Percentiles rank a stretch among this genome's conserved stretches.
Conservation (phyloP, 2,888 invertebrate genomes). For the Leptinotarsa haldemani region DNA sequence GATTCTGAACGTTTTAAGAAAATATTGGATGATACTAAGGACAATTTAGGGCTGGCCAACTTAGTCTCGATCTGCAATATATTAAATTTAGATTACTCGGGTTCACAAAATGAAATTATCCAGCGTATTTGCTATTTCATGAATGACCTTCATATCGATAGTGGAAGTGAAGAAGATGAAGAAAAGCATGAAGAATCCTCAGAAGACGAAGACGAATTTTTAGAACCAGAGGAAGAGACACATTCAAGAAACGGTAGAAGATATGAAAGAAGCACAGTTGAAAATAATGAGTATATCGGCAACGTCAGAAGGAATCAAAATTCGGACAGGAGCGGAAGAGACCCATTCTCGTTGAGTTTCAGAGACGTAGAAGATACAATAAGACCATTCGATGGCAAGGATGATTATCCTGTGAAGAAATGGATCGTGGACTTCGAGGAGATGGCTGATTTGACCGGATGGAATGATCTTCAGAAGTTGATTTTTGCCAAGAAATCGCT, state of each 20-base stretch:
- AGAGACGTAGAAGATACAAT: conserved; percentile 51
- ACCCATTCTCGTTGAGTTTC: conserved; percentile 43
- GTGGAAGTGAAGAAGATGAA: conserved; percentile 3
- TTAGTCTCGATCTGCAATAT: conserved; percentile 36
- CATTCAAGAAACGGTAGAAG: neutral
- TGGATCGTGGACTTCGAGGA: conserved; percentile 54
- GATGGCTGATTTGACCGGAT: conserved; percentile 46
- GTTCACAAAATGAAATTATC: conserved; percentile 25
- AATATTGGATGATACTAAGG: conserved; percentile 27
- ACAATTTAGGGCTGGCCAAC: conserved; percentile 25
- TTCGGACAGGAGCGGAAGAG: neutral
- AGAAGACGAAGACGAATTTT: conserved; percentile 23
- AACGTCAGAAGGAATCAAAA: neutral
- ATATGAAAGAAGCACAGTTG: neutral
- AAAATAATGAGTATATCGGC: neutral
- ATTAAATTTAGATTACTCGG: conserved; percentile 32
- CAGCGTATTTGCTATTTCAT: conserved; percentile 24
- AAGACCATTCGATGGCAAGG: conserved; percentile 46
- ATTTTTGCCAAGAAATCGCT: conserved; percentile 55
- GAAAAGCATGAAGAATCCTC: conserved; percentile 17
- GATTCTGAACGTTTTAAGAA: conserved; percentile 28
- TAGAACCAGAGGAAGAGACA: conserved; percentile 17
- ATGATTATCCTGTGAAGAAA: conserved; percentile 46
- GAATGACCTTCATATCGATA: conserved; percentile 17
- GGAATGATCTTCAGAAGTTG: conserved; percentile 50